Percentiles rank a stretch among this genome's conserved stretches.
Conservation (phyloP, 2,797 vertebrate species). For the Paedocypris micromegethes region DNA sequence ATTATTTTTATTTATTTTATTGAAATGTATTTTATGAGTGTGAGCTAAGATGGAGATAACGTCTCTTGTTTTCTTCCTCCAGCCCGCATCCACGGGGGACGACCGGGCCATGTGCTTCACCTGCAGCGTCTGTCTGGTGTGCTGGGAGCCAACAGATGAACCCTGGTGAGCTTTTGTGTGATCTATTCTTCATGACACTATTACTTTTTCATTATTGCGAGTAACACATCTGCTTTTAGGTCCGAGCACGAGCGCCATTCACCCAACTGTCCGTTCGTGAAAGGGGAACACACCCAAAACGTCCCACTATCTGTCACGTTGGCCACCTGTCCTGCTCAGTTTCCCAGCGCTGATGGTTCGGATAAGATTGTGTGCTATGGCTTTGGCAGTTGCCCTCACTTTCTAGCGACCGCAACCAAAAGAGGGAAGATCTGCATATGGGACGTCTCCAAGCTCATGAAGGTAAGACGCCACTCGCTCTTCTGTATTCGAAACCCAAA, state of each 20-base stretch:
- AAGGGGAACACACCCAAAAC: conserved; percentile 98
- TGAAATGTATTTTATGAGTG: neutral
- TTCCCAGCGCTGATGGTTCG: conserved; percentile 85
- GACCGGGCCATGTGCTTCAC: conserved; percentile 99
- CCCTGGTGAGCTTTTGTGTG: conserved; percentile 76
- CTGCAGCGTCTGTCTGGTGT: conserved; percentile 96
- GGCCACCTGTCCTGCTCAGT: conserved; percentile 94
- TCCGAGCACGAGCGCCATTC: conserved; percentile 98
- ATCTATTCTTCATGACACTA: too few relatives aligned
- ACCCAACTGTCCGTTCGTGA: conserved; percentile 97
- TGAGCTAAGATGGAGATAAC: neutral
- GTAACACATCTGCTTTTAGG: conserved; percentile 62
- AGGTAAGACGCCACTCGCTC: conserved; percentile 64
- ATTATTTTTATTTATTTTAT: neutral
- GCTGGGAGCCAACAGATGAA: conserved; percentile 98
- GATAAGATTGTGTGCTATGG: conserved; percentile 96
- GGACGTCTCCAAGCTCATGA: conserved; percentile 99
- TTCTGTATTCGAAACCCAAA: too few relatives aligned
- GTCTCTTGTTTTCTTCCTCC: neutral
- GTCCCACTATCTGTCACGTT: conserved; percentile 95
- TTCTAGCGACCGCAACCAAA: conserved; percentile 93
- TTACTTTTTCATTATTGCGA: too few relatives aligned
- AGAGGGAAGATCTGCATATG: conserved; percentile 96
- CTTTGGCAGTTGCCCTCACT: conserved; percentile 95
- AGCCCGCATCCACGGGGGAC: conserved; percentile 97